A percentile compares a stretch with the other conserved stretches of the same genome.
phyloP scores from a whole-genome alignment of 2,888 invertebrate genomes.

The Agriotes lineatus region DNA sequence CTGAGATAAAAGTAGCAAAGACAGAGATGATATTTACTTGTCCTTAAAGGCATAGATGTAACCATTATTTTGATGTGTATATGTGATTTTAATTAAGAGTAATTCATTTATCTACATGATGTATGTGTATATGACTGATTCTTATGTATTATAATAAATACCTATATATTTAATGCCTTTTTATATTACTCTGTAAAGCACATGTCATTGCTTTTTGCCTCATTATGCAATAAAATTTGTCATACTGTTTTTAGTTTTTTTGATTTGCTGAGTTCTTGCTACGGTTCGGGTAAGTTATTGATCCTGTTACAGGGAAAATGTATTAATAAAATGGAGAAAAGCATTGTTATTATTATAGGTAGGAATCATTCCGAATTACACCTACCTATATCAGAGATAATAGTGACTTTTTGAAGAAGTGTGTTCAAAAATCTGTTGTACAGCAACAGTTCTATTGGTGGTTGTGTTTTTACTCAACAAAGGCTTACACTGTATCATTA shows the following conservation, averaged over 20 bases:
- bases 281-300: too few species aligned
- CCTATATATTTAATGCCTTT: constrained; percentile 33
- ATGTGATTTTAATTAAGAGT: constrained; percentile 37
- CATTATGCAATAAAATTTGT: constrained; percentile 9
- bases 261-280: background rate
- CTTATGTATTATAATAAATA: constrained; percentile 54
- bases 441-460: too few species aligned
- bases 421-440: too few species aligned
- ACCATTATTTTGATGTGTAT: constrained; percentile 23
- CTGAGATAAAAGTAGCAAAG: constrained; percentile 11
- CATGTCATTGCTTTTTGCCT: constrained; percentile 20
- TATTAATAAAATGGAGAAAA: too few species aligned
- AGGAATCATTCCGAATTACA: too few species aligned
- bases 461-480: too few species aligned
- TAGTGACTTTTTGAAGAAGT: too few species aligned
- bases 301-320: too few species aligned
- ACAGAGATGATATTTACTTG: constrained; percentile 6
- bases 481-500: too few species aligned
- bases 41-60: constrained; percentile 41
- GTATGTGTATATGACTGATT: constrained; percentile 63
- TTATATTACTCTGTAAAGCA: constrained; percentile 28
- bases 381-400: too few species aligned
- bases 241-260: background rate
- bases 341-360: too few species aligned
- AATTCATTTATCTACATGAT: constrained; percentile 48